These are phyloP conservation scores for Camelus bactrianus DNA, from an alignment of 2,113 vertebrate species.

Conservation along the genomic window DNA sequence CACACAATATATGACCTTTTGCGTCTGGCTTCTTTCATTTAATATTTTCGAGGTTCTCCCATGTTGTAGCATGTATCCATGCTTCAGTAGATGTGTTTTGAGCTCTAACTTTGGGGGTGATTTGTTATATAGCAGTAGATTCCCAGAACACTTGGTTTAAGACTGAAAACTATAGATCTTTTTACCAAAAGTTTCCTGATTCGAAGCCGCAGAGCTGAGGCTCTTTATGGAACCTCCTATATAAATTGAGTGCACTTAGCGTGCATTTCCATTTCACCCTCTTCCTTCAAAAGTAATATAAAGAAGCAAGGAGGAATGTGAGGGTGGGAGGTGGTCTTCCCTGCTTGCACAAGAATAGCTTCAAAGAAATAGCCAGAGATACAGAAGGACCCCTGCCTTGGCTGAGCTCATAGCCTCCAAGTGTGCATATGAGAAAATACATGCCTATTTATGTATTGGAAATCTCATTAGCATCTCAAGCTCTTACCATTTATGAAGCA, in stretches of 20 bases:
- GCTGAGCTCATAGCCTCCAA: neutral
- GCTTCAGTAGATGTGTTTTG: neutral
- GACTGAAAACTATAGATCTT: neutral
- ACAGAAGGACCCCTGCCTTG: neutral
- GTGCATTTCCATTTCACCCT: neutral
- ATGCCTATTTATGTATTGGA: neutral
- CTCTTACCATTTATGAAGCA: neutral
- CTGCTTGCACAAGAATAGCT: neutral
- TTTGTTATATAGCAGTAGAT: neutral
- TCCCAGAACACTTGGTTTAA: neutral
- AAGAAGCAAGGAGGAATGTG: neutral
- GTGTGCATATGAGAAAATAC: neutral
- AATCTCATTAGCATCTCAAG: slow-evolving; percentile 29
- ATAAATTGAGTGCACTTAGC: neutral
- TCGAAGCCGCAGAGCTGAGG: neutral
- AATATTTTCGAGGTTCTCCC: neutral
- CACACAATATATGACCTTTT: neutral
- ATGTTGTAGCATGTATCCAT: neutral
- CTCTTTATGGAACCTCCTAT: neutral
- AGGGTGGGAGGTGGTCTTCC: neutral
- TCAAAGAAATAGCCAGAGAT: slow-evolving; percentile 24
- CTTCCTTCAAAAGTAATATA: neutral
- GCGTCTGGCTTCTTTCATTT: neutral
- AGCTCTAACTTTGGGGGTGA: neutral
- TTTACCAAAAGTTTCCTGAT: neutral